Conservation (phyloP, 2,113 vertebrate species). For the Muntiacus reevesi region DNA sequence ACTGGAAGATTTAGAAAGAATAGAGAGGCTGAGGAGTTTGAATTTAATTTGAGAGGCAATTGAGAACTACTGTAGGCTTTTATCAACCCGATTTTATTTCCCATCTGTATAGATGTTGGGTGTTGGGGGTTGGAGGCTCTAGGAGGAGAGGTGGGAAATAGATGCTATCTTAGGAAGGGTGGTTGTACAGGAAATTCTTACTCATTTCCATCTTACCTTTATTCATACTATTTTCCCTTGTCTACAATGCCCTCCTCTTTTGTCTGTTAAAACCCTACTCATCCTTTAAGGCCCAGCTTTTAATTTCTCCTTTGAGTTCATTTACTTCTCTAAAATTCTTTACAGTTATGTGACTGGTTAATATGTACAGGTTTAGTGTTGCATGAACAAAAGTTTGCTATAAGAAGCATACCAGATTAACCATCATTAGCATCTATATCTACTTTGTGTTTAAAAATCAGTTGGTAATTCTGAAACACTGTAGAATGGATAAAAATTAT, state of each 20-base stretch:
- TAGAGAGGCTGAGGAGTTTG: conserved; percentile 51
- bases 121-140: background rate
- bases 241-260: background rate
- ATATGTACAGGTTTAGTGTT: conserved; percentile 78
- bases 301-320: conserved; percentile 18
- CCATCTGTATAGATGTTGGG: background rate
- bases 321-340: conserved; percentile 22
- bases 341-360: background rate
- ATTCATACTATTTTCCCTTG: background rate
- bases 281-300: conserved; percentile 8
- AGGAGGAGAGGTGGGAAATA: conserved; percentile 26
- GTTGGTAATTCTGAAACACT: conserved; percentile 92
- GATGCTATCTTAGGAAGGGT: background rate
- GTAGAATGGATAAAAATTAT: conserved; percentile 96
- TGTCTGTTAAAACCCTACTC: background rate
- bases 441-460: conserved; percentile 92
- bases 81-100: conserved; percentile 9
- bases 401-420: conserved; percentile 87
- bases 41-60: conserved; percentile 64
- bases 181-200: background rate
- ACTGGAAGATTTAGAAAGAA: conserved; percentile 58
- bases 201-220: conserved; percentile 9
- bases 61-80: conserved; percentile 54
- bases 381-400: conserved; percentile 94
- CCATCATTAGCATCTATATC: conserved; percentile 88